phyloP scores from a whole-genome alignment of 2,113 vertebrate genomes.

The Helogale parvula region DNA sequence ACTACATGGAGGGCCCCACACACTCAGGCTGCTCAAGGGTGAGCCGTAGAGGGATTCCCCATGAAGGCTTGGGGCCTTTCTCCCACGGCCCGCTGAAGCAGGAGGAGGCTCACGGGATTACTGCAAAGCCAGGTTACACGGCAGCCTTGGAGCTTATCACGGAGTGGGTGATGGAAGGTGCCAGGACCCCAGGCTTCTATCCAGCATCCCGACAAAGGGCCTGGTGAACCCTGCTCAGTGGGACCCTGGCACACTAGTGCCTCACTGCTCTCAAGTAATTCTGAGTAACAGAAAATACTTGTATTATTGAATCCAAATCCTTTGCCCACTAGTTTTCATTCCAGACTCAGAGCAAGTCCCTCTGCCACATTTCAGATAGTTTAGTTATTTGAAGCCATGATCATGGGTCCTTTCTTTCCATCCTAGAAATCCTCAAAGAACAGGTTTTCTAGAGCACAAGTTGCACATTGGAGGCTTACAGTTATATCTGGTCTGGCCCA shows the following conservation, averaged over 20 bases:
- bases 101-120: background rate
- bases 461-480: background rate
- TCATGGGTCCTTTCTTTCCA: background rate
- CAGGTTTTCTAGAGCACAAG: background rate
- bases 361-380: background rate
- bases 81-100: background rate
- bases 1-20: background rate
- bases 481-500: background rate
- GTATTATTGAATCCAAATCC: background rate
- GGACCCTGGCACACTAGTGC: background rate
- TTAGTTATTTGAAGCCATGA: background rate
- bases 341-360: background rate
- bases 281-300: background rate
- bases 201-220: background rate
- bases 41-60: background rate
- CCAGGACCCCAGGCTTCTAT: background rate
- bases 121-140: background rate
- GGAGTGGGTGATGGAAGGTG: background rate
- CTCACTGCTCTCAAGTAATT: background rate
- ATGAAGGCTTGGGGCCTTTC: background rate
- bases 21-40: background rate
- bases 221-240: background rate
- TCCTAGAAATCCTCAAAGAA: constrained; percentile 6
- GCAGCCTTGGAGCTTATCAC: background rate
- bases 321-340: background rate